phyloP scores from a whole-genome alignment of 2,888 invertebrate genomes.

The Phalera bucephala region DNA sequence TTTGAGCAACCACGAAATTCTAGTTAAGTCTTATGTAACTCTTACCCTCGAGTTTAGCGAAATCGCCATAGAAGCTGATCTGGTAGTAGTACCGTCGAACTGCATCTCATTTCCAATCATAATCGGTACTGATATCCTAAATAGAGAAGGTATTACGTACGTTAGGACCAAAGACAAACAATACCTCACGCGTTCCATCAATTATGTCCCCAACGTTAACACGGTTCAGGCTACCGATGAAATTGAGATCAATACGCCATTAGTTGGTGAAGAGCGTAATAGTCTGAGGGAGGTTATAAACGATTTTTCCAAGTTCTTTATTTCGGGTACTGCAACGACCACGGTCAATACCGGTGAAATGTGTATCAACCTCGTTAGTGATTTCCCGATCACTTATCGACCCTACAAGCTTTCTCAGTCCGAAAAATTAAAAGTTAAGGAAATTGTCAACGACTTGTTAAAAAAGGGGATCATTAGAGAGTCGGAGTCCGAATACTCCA shows the following conservation, averaged over 20 bases:
- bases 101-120: constrained; percentile 24
- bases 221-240: background rate
- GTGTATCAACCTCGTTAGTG: constrained; percentile 21
- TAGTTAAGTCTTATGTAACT: constrained; percentile 2
- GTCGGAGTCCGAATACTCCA: constrained; percentile 16
- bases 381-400: constrained; percentile 20
- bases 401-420: constrained; percentile 24
- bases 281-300: no score
- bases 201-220: background rate
- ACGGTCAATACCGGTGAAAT: constrained; percentile 33
- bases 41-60: constrained; percentile 2
- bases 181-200: constrained; percentile 3
- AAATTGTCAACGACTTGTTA: constrained; percentile 22
- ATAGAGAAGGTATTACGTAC: constrained; percentile 8
- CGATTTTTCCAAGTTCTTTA: constrained; percentile 8
- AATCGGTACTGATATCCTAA: constrained; percentile 23
- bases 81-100: constrained; percentile 13
- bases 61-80: constrained; percentile 5
- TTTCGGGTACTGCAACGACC: constrained; percentile 23
- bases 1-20: background rate
- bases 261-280: background rate
- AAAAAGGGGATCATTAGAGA: constrained; percentile 21
- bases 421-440: constrained; percentile 26
- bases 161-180: constrained; percentile 18
- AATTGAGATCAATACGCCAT: constrained; percentile 1